A percentile compares a stretch with the other conserved stretches of the same genome.
phyloP scores from a whole-genome alignment of 1,140 invertebrate species.

The Mesaphorura yosii region DNA sequence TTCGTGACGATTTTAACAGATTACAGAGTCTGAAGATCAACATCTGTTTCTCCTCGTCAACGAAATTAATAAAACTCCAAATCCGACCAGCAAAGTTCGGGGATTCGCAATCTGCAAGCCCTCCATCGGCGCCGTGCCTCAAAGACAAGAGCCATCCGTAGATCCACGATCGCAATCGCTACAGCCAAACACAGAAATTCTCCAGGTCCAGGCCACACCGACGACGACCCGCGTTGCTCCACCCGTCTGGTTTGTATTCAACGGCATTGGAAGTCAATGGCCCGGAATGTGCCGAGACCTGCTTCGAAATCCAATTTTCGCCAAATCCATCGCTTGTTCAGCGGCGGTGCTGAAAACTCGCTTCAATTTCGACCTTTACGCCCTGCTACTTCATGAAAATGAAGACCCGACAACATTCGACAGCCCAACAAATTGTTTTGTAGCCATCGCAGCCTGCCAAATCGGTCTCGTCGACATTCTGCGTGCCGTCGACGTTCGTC shows the following conservation, averaged over 20 bases:
- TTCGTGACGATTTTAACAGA: too few relatives aligned
- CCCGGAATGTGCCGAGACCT: constrained; percentile 77
- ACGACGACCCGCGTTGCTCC: too few relatives aligned
- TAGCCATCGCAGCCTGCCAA: constrained; percentile 48
- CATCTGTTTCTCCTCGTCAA: constrained; percentile 65
- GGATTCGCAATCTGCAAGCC: too few relatives aligned
- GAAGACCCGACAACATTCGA: too few relatives aligned
- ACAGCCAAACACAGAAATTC: neutral
- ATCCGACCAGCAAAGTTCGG: constrained; percentile 56
- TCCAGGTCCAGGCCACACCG: too few relatives aligned
- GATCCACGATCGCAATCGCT: too few relatives aligned
- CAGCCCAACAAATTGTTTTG: neutral
- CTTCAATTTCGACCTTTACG: constrained; percentile 56
- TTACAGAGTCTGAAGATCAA: constrained; percentile 46
- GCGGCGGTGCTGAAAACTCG: constrained; percentile 59
- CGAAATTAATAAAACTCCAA: constrained; percentile 53
- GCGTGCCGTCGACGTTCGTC: neutral
- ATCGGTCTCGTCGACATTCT: neutral
- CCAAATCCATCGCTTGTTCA: constrained; percentile 57
- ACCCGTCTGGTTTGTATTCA: constrained; percentile 85
- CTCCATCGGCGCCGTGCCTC: too few relatives aligned
- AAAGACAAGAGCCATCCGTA: too few relatives aligned
- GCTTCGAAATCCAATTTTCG: constrained; percentile 60
- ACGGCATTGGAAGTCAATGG: constrained; percentile 96
- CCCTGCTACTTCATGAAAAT: constrained; percentile 41